Conservation (phyloP, 2,113 vertebrate species). For the Miniopterus natalensis region DNA sequence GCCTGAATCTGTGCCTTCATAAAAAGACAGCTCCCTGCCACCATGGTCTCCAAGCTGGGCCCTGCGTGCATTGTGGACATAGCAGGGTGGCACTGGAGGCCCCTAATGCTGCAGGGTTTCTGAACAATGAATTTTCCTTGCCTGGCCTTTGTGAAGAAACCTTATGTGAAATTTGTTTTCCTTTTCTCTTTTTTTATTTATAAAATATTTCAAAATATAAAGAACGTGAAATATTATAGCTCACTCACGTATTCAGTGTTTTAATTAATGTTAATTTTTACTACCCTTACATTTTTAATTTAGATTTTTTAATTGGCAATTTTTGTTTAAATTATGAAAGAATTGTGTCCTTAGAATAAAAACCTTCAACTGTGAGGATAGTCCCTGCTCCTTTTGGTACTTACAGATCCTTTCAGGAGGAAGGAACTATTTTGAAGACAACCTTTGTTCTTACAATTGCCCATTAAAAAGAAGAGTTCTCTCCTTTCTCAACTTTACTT, state of each 20-base stretch:
- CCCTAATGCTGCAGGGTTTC: neutral
- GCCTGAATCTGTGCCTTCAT: neutral
- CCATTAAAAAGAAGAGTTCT: neutral
- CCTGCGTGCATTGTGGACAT: neutral
- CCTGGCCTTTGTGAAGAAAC: neutral
- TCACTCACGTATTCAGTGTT: neutral
- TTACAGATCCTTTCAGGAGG: neutral
- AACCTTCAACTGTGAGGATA: neutral
- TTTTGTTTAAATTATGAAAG: slow-evolving; percentile 32
- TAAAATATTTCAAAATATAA: slow-evolving; percentile 40
- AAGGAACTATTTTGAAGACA: neutral
- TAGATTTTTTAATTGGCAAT: slow-evolving; percentile 12
- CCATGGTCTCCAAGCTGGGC: neutral
- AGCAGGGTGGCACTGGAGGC: neutral
- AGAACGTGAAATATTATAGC: neutral
- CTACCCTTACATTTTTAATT: neutral
- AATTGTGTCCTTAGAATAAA: neutral
- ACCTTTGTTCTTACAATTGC: neutral
- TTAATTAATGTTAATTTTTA: slow-evolving; percentile 27
- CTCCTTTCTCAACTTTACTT: neutral
- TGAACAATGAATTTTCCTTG: neutral
- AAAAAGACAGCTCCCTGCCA: neutral
- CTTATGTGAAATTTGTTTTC: neutral
- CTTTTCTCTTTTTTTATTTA: slow-evolving; percentile 30
- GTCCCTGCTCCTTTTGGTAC: neutral